phyloP scores from a whole-genome alignment of 1,140 invertebrate genomes.

The Teleopsis dalmanni region DNA sequence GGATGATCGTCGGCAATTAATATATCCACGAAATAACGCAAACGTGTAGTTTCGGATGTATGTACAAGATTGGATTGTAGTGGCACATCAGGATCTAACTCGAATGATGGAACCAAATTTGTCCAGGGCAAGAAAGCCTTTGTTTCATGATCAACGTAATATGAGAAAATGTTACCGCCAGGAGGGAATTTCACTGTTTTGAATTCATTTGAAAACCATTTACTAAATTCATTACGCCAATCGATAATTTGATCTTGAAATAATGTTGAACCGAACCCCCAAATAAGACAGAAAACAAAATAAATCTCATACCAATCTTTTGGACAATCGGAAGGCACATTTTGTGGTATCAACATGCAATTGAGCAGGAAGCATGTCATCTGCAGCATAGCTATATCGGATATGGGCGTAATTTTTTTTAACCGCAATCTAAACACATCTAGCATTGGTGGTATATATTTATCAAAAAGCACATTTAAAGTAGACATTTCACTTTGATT shows the following conservation, averaged over 20 bases:
- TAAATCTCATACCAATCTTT: slow-evolving; percentile 92
- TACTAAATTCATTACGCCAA: slow-evolving; percentile 83
- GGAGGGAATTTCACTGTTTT: slow-evolving; percentile 83
- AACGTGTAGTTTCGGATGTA: slow-evolving; percentile 78
- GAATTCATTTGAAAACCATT: slow-evolving; percentile 73
- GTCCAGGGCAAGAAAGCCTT: slow-evolving; percentile 83
- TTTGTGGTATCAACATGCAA: slow-evolving; percentile 69
- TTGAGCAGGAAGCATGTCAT: slow-evolving; percentile 85
- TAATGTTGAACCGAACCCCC: slow-evolving; percentile 86
- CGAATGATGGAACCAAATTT: slow-evolving; percentile 68
- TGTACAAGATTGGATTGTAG: slow-evolving; percentile 77
- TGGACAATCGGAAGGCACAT: slow-evolving; percentile 75
- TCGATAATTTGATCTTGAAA: slow-evolving; percentile 85
- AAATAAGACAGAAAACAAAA: slow-evolving; percentile 83
- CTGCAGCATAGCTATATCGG: slow-evolving; percentile 81
- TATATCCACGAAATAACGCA: slow-evolving; percentile 82
- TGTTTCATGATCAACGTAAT: slow-evolving; percentile 76
- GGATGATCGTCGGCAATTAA: slow-evolving; percentile 71
- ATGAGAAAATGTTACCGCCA: slow-evolving; percentile 75
- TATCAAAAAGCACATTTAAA: slow-evolving; percentile 85
- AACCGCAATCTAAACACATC: slow-evolving; percentile 70
- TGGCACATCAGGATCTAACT: slow-evolving; percentile 79
- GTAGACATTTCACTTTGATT: slow-evolving; percentile 64
- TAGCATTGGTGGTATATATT: slow-evolving; percentile 78
- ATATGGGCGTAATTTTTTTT: slow-evolving; percentile 84